Percentiles rank a stretch among this genome's conserved stretches.
phyloP scores from a whole-genome alignment of 2,797 vertebrate species.

The Fundulus diaphanus region DNA sequence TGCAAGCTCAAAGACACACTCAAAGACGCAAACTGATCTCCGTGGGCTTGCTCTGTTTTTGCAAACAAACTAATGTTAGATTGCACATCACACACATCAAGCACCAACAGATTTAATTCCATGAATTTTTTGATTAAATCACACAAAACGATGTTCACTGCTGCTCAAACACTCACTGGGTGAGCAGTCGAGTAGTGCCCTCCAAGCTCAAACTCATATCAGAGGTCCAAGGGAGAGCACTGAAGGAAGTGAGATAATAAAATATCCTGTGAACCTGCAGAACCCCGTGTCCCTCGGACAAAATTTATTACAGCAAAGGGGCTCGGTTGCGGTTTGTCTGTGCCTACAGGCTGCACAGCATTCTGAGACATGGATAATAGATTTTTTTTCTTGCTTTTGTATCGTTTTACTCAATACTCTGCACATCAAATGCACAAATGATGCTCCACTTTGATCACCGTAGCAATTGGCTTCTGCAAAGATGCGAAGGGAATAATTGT shows the following conservation, averaged over 20 bases:
- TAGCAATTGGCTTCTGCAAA: too few relatives aligned
- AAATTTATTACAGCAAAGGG: constrained; percentile 64
- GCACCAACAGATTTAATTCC: constrained; percentile 11
- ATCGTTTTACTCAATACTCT: constrained; percentile 46
- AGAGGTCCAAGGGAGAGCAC: constrained; percentile 36
- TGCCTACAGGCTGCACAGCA: constrained; percentile 4
- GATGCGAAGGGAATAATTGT: too few relatives aligned
- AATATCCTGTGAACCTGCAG: constrained; percentile 56
- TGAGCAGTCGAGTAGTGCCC: constrained; percentile 29
- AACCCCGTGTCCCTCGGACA: constrained; percentile 39
- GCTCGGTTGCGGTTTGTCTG: constrained; percentile 16
- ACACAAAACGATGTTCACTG: constrained; percentile 12
- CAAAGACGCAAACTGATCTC: constrained; percentile 2
- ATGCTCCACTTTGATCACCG: too few relatives aligned
- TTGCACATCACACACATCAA: not conserved
- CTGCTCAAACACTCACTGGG: constrained; percentile 12
- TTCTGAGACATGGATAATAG: constrained; percentile 22
- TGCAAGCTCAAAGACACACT: constrained; percentile 11
- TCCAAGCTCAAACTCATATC: constrained; percentile 45
- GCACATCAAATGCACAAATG: constrained; percentile 11
- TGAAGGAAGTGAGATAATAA: constrained; percentile 60
- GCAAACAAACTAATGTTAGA: not conserved
- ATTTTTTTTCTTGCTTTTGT: constrained; percentile 17
- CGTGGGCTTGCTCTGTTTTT: not conserved
- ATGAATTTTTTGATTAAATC: constrained; percentile 26